A percentile compares a stretch with the other conserved stretches of the same genome.
These are phyloP conservation scores for Diabrotica balteata DNA, from an alignment of 2,888 invertebrate species.

Conservation along the genomic window DNA sequence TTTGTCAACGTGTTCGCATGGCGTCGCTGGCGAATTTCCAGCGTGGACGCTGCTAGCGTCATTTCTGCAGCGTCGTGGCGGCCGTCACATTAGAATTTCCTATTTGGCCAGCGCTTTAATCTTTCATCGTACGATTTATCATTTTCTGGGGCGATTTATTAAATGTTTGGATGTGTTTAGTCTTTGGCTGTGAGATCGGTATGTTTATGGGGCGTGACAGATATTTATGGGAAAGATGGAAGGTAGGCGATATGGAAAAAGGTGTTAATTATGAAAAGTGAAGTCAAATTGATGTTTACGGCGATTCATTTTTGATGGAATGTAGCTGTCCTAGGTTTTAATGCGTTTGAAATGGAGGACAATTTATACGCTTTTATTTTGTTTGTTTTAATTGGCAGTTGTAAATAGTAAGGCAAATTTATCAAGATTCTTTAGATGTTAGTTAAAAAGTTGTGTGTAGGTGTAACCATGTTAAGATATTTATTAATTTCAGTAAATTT, in stretches of 20 bases:
- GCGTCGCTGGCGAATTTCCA: not conserved
- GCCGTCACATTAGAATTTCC: conserved; percentile 30
- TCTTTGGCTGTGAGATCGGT: conserved; percentile 15
- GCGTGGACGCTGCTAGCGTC: conserved; percentile 1
- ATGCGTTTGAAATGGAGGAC: too few relatives aligned
- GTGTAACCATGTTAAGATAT: too few relatives aligned
- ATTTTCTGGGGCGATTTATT: conserved; percentile 31
- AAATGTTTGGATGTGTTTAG: conserved; percentile 32
- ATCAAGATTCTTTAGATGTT: too few relatives aligned
- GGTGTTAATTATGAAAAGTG: conserved; percentile 16
- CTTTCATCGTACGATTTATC: conserved; percentile 27
- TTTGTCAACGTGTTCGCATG: not conserved
- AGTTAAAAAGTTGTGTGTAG: too few relatives aligned
- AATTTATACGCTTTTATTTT: too few relatives aligned
- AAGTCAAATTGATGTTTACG: not conserved
- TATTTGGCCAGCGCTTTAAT: conserved; percentile 26
- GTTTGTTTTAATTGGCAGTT: too few relatives aligned
- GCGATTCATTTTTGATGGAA: not conserved
- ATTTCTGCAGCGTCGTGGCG: conserved; percentile 9
- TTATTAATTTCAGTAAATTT: too few relatives aligned
- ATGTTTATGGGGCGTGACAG: conserved; percentile 12
- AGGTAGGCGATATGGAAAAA: conserved; percentile 1
- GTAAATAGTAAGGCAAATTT: too few relatives aligned
- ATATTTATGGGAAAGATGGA: conserved; percentile 8
- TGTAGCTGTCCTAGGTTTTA: too few relatives aligned